Conservation (phyloP, 1,140 invertebrate genomes). For the Zaprionus tsacasi region DNA sequence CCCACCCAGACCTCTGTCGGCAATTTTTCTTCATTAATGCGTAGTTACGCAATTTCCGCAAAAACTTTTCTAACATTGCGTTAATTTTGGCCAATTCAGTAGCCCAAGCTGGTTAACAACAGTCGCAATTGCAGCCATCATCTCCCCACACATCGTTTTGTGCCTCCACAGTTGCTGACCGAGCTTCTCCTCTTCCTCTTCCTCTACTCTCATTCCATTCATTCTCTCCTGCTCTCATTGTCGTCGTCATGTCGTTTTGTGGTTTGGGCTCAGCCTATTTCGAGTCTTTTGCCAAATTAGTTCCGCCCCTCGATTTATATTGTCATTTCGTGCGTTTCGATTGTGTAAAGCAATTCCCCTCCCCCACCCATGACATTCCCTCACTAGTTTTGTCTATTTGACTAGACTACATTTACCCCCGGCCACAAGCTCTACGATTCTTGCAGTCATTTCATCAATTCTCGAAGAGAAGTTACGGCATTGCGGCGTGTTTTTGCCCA, state of each 20-base stretch:
- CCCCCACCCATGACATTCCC: background rate
- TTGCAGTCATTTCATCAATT: slow-evolving; percentile 69
- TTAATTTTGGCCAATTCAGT: slow-evolving; percentile 79
- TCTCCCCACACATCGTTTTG: slow-evolving; percentile 16
- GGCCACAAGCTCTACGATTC: slow-evolving; percentile 23
- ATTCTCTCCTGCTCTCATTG: slow-evolving; percentile 41
- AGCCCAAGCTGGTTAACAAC: slow-evolving; percentile 29
- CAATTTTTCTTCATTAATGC: slow-evolving; percentile 81
- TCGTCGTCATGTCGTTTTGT: slow-evolving; percentile 74
- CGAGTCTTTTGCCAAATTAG: slow-evolving; percentile 81
- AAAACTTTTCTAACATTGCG: slow-evolving; percentile 70
- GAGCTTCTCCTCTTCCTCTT: background rate
- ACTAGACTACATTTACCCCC: background rate
- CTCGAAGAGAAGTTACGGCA: slow-evolving; percentile 67
- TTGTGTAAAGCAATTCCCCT: slow-evolving; percentile 77
- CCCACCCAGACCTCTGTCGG: background rate
- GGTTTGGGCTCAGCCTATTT: slow-evolving; percentile 71
- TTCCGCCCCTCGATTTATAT: slow-evolving; percentile 82
- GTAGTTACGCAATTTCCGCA: slow-evolving; percentile 78
- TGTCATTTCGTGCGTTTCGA: slow-evolving; percentile 82
- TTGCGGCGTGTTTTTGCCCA: slow-evolving; percentile 63
- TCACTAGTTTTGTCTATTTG: slow-evolving; percentile 31
- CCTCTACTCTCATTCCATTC: background rate
- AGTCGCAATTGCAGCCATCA: slow-evolving; percentile 40
- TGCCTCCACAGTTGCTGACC: background rate